Conservation (phyloP, 2,888 invertebrate genomes). For the Cheilosia scutellata region DNA sequence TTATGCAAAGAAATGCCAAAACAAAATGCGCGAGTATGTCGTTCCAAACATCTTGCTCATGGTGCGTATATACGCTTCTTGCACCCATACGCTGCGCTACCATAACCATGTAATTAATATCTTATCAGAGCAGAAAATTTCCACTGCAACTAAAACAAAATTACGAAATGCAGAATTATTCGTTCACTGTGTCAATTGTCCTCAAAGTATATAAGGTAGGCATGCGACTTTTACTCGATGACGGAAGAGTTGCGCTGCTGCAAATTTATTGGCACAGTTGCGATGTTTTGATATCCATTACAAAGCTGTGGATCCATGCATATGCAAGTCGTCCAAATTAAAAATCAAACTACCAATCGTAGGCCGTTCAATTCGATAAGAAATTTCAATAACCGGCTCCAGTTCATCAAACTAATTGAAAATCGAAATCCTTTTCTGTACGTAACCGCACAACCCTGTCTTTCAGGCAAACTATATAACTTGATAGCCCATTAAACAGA, state of each 20-base stretch:
- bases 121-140: conserved; percentile 63
- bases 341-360: too few species aligned
- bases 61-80: conserved; percentile 12
- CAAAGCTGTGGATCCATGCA: too few species aligned
- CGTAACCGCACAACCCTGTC: neutral
- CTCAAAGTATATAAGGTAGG: neutral
- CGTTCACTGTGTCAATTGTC: conserved; percentile 53
- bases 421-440: neutral
- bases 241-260: conserved; percentile 51
- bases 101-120: conserved; percentile 41
- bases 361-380: too few species aligned
- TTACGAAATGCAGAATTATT: conserved; percentile 43
- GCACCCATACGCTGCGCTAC: conserved; percentile 24
- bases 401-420: neutral
- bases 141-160: conserved; percentile 20
- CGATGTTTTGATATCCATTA: neutral
- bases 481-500: neutral
- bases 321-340: neutral
- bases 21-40: neutral
- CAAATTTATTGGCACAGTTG: neutral
- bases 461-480: neutral
- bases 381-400: too few species aligned
- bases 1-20: too few species aligned
- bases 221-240: conserved; percentile 34
- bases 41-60: neutral